Base-by-base conservation (phyloP, 2,797 vertebrate species). In the Crenichthys baileyi region DNA sequence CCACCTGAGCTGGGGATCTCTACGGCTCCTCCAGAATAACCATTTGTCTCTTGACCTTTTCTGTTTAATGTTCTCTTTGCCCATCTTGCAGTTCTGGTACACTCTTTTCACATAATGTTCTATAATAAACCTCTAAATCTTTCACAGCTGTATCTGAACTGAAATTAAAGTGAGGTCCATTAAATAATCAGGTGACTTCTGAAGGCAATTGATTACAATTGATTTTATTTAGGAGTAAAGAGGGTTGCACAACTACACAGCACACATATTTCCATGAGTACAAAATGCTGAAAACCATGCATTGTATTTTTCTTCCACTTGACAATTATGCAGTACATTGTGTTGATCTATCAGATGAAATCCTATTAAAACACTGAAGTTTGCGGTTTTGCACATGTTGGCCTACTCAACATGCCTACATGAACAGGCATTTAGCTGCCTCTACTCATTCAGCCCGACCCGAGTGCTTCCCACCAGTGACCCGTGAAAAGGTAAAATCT, bases 401-500 rank as follows among this genome's bases (percentile, higher is more conserved):
- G 20, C 4, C 44, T 5, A 44, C 39, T 41, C 31, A 22, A 9
- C 4, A 0, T 68, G 9, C n/a, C 65, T 15, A 68, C 44, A 24
- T 41, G 22, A 68, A 76, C 72, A 90, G 36, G 44, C 77, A 78
- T 91, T 86, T 73, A 82, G 77, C 76, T n/a, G 73, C n/a, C 81
- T 83, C 79, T 82, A 90, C 83, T 87, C 85, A 82, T 91, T 90
- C 83, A 85, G 79, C 75, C 85, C 86, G 84, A 87, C 92, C 88
- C 90, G 90, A 87, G 91, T 94, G 90, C 81, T 89, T 88, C 90
- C 80, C 90, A 88, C 92, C 93, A 95, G 91, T 95, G 95, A 95
- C 92, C 95, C 94, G 76, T 95, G 94, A 94, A 94, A 93, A 91
- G 94, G 94, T 96, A 93, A 94, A 94, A 92, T 91, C 92, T 91